These are phyloP conservation scores for Probaryconus sp. DNA, from an alignment of 1,140 invertebrate species.

Conservation along the genomic window DNA sequence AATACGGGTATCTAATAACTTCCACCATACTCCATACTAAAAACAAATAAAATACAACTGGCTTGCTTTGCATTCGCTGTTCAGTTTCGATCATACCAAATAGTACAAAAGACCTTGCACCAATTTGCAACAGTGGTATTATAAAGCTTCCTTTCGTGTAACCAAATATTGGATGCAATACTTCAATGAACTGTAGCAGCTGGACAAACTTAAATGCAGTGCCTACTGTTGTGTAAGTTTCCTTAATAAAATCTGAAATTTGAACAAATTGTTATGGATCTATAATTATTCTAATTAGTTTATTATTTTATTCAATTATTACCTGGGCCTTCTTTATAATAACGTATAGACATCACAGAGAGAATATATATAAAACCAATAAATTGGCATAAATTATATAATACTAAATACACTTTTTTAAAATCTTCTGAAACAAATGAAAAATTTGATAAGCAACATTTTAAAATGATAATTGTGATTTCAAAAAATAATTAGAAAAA, in stretches of 20 bases:
- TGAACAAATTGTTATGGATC: too few relatives aligned
- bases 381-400: constrained; percentile 96
- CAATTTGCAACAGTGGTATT: constrained; percentile 84
- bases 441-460: constrained; percentile 18
- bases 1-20: constrained; percentile 93
- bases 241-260: constrained; percentile 83
- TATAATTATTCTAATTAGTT: constrained; percentile 10
- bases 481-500: too few relatives aligned
- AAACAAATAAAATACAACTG: constrained; percentile 92
- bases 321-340: constrained; percentile 85
- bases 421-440: constrained; percentile 83
- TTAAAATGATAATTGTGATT: too few relatives aligned
- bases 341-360: constrained; percentile 85
- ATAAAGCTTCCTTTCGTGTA: constrained; percentile 87
- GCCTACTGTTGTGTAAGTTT: constrained; percentile 87
- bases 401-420: constrained; percentile 90
- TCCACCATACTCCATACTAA: constrained; percentile 89
- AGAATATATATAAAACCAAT: constrained; percentile 91
- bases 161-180: constrained; percentile 92
- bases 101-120: constrained; percentile 87
- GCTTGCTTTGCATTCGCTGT: constrained; percentile 90
- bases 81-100: constrained; percentile 92
- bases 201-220: constrained; percentile 90
- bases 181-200: constrained; percentile 90
- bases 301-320: too few relatives aligned